Base-by-base conservation (phyloP, 2,113 vertebrate species). In the Ivindomyrus marchei region DNA sequence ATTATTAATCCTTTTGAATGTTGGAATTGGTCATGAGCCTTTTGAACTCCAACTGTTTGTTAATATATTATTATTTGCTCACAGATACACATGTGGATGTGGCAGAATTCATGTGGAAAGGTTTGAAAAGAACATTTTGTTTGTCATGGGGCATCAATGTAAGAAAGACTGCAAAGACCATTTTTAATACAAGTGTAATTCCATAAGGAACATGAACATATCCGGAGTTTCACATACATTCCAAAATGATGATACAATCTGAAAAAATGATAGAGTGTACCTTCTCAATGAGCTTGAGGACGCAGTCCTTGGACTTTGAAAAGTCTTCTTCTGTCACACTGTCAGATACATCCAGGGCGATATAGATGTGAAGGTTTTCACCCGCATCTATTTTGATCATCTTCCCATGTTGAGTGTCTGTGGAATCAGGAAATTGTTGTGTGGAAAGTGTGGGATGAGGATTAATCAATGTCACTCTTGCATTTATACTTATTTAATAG, bases 331-430 rank as follows among this genome's bases (percentile, higher is more conserved):
- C 0, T 0, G 24, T 0, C 0, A 97, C 94, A 90, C 96, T 97
- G 36, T 92, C 92, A 58, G 96, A 97, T 87, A 95, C 93, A 89
- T 97, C 96, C 74, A 96, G 87, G 15, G 91, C 95, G 2, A 97
- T 96, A 27, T 95, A 97, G 85, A 97, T 95, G 87, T 96, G 94
- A 0, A 97, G 94, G 2, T 89, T 94, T 45, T 94, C 95, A 39
- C 89, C 89, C 56, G 91, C 92, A 1, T 91, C 58, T 15, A 96
- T 56, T 8, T 19, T 50, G 24, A 97, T 93, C 66, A 0, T 93
- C 70, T 93, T 95, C 4, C 84, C 94, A 1, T 19, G 3, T 70
- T 94, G 93, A 45, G 50, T 93, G 13, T 91, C 58, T 66, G 9
- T 66, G 11, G 2, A 36, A 36, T 39, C 70, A 2, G 11, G 13